Percentiles rank a stretch among this genome's conserved stretches.
Evolutionary conservation across 2,113 vertebrate species (phyloP).

Genomic region (Calyptomena viridis): DNA sequence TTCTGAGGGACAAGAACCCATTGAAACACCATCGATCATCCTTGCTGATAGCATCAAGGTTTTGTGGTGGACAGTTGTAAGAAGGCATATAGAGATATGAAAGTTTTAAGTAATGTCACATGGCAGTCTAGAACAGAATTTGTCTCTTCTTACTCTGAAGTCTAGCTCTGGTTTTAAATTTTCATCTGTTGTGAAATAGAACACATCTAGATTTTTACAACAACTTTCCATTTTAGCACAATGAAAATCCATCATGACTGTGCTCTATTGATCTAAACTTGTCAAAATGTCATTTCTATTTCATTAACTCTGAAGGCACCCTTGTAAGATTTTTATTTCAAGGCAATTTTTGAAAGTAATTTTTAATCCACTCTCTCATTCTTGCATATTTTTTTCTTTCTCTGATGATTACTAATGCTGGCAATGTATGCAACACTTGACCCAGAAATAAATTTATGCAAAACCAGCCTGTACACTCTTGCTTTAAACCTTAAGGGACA

Average conservation of each 20-base stretch:
- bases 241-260: not conserved
- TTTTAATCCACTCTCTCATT: not conserved
- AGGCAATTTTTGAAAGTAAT: not conserved
- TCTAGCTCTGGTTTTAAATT: not conserved
- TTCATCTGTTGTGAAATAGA: not conserved
- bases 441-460: slow-evolving; percentile 29
- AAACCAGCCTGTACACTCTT: not conserved
- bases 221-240: not conserved
- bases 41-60: not conserved
- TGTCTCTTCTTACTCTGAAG: not conserved
- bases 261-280: not conserved
- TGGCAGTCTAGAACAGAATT: not conserved
- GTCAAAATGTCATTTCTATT: not conserved
- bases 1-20: not conserved
- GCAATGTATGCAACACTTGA: not conserved
- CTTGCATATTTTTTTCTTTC: not conserved
- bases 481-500: not conserved
- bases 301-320: not conserved
- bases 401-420: not conserved
- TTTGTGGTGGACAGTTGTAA: not conserved
- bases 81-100: not conserved
- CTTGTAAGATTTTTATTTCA: not conserved
- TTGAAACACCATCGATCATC: not conserved
- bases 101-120: not conserved
- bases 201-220: not conserved